Conservation (phyloP, 2,888 invertebrate genomes). For the Caenorhabditis virilis region DNA sequence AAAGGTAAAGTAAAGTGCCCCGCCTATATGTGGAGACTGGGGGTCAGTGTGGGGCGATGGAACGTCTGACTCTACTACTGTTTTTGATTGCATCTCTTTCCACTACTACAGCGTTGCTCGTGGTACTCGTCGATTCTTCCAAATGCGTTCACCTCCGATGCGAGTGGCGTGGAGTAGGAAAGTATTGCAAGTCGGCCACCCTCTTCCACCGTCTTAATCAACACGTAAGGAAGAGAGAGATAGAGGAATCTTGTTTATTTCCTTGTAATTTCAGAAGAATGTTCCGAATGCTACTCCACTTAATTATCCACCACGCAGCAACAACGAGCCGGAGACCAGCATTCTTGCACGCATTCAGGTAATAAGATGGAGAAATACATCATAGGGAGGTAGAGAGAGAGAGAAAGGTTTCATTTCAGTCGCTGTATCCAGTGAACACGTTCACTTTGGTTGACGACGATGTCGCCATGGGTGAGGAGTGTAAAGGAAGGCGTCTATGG, state of each 20-base stretch:
- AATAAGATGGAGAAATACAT: too few species aligned
- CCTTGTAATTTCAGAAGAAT: slow-evolving; percentile 2
- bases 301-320: slow-evolving; percentile 1
- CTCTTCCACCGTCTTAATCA: slow-evolving; percentile 7
- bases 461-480: slow-evolving; percentile 15
- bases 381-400: slow-evolving; percentile 7
- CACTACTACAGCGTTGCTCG: slow-evolving; percentile 3
- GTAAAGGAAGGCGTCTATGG: slow-evolving; percentile 15
- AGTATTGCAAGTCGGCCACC: slow-evolving; percentile 12
- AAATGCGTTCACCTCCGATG: slow-evolving; percentile 24
- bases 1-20: slow-evolving; percentile 10
- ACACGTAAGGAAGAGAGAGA: neutral
- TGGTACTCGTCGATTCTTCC: slow-evolving; percentile 16
- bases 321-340: slow-evolving; percentile 15
- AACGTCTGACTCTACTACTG: slow-evolving; percentile 8
- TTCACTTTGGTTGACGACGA: slow-evolving; percentile 16
- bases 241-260: slow-evolving; percentile 6
- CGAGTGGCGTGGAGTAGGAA: slow-evolving; percentile 17
- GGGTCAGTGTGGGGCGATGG: slow-evolving; percentile 15
- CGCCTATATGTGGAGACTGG: slow-evolving; percentile 1
- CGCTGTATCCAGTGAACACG: slow-evolving; percentile 25
- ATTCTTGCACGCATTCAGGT: slow-evolving; percentile 19
- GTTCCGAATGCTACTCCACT: slow-evolving; percentile 1
- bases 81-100: slow-evolving; percentile 13
- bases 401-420: slow-evolving; percentile 8